Evolutionary conservation across 2,888 invertebrate species (phyloP), one percentile per base, ranked within the genome.

Genomic region (Philaethria dido): DNA sequence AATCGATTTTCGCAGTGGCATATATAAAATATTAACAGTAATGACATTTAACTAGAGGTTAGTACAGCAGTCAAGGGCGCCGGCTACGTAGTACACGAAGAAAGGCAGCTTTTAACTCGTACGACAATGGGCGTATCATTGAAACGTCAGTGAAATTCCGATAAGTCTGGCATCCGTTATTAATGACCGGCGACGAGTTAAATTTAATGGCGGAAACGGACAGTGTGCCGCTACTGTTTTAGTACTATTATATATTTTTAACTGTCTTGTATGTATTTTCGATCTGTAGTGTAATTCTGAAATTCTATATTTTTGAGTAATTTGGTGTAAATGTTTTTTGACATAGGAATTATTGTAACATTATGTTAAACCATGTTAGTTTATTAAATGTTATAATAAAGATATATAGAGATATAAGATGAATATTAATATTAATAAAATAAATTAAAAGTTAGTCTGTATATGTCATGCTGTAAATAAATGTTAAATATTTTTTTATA

Each of bases 161-260:
- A 64, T 57, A 47, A 47, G 55, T 55, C 65, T 29, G 48, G 48
- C 60, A 65, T 65, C 65, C 65, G 42, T 60, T 65, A 65, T 60
- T 64, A 47, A 65, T 29, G 59, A 60, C 65, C 50, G 65, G 50
- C 63, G 54, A 50, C 65, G 59, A 57, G 45, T 59, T 22, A 60
- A 60, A 65, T 60, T 65, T 65, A 52, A 65, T 52, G 60, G 50
- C 60, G 65, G 60, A 60, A 65, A 65, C 22, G 50, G 59, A 64
- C 64, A 47, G 18, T 20, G 62, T 29, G 29, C 29, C 44, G 50
- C 16, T 59, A 45, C 25, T 42, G 44, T 59, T 60, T 60, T 47
- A 42, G 22, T 25, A 57, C 5, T 14, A 22, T n/a, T 57, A 22
- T 14, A 20, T 57, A 42, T 42, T 29, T 52, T 33, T 33, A 29